Base-by-base conservation (phyloP, 2,797 vertebrate genomes). In the Mallotus villosus region DNA sequence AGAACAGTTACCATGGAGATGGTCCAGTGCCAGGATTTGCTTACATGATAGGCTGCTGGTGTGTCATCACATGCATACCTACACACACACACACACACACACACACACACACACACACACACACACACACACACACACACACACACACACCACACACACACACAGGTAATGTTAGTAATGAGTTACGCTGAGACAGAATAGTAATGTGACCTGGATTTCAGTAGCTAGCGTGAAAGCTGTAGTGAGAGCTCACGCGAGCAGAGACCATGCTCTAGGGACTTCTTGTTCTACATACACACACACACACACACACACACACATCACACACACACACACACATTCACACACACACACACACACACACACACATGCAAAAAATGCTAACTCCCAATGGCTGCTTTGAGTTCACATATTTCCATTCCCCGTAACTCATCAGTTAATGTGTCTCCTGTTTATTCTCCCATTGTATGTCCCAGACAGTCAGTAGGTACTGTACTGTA, bases 171-270 rank as follows among this genome's bases (percentile, higher is more conserved):
- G 4, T 71, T 76, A 46, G 78, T 1, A 9, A 70, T 59, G 78
- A 85, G 53, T 77, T 77, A 65, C 69, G 32, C 21, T 62, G 68
- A 49, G 21, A 60, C 55, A 55, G 25, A 72, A 76, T 5, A 29
- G 76, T 83, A 75, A 71, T 34, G 67, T 90, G 90, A 91, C 88
- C 89, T 90, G 84, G 78, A 89, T 91, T 89, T 88, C 81, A 82
- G 68, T 25, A 61, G 76, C 74, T 72, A 73, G 81, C 74, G 70
- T 82, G 69, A 85, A 87, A 83, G 81, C 77, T 8, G 68, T 58
- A 78, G 77, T 24, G 83, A 85, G 70, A 74, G 72, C 84, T 86
- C 88, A 88, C 70, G 73, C 62, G 16, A 86, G 78, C 70, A 76
- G 68, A 75, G 75, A 85, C 84, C 75, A 78, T 70, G 85, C 88